Evolutionary conservation across 2,797 vertebrate genomes (phyloP).

Genomic region (Gila robusta): DNA sequence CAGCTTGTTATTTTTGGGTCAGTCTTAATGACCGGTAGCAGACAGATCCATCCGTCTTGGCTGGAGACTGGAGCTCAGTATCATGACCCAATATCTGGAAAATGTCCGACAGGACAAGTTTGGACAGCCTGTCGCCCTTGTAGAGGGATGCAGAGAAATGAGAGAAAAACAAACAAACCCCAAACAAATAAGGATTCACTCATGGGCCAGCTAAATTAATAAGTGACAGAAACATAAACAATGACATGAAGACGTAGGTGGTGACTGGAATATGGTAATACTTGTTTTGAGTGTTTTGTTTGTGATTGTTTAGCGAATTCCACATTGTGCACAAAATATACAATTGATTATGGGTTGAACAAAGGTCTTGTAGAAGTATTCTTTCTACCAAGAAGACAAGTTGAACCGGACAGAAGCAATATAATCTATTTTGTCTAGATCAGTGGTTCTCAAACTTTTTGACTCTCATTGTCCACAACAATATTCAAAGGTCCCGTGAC

Average conservation of each 20-base stretch:
- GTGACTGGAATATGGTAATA: slow-evolving; percentile 24
- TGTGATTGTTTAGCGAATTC: slow-evolving; percentile 21
- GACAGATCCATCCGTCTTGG: slow-evolving; percentile 38
- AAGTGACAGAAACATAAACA: slow-evolving; percentile 27
- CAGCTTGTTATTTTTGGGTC: slow-evolving; percentile 54
- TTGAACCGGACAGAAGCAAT: neutral
- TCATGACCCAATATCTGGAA: slow-evolving; percentile 51
- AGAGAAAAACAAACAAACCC: slow-evolving; percentile 42
- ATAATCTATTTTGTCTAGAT: neutral
- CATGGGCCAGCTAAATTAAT: slow-evolving; percentile 3
- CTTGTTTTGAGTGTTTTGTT: neutral
- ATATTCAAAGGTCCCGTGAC: neutral
- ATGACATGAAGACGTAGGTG: slow-evolving; percentile 9
- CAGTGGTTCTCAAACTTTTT: neutral
- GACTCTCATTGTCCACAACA: neutral
- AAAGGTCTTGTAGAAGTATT: neutral
- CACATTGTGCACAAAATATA: slow-evolving; percentile 10
- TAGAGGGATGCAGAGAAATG: slow-evolving; percentile 24
- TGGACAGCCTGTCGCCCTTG: slow-evolving; percentile 24
- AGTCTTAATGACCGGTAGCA: slow-evolving; percentile 52
- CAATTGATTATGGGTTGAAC: neutral
- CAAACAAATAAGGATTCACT: slow-evolving; percentile 46
- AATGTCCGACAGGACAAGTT: slow-evolving; percentile 42
- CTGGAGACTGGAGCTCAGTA: slow-evolving; percentile 40
- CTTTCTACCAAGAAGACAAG: neutral